These are phyloP conservation scores for Stylophora pistillata DNA, from an alignment of 64 coral and sea anemone genomes.

Conservation along the genomic window DNA sequence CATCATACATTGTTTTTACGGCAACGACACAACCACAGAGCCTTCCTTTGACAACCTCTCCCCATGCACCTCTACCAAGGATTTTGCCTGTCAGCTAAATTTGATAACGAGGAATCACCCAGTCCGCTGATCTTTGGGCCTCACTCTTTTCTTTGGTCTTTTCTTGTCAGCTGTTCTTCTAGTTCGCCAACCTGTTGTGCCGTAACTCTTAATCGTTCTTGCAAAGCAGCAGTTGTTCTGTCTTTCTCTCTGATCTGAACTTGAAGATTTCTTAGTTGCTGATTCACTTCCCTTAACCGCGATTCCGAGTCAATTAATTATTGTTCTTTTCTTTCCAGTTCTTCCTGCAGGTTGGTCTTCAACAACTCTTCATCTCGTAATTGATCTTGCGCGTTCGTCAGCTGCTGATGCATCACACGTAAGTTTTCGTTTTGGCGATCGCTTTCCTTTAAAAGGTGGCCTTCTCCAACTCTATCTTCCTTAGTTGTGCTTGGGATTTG, in stretches of 20 bases:
- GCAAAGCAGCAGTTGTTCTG: background rate
- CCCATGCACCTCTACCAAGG: constrained; percentile 35
- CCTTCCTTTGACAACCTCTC: background rate
- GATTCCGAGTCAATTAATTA: background rate
- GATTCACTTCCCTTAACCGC: background rate
- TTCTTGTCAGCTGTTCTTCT: background rate
- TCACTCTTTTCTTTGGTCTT: background rate
- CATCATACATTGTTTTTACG: constrained; percentile 37
- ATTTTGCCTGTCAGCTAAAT: constrained; percentile 3
- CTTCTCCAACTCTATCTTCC: background rate
- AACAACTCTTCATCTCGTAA: too few species aligned
- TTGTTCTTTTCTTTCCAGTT: background rate
- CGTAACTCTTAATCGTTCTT: background rate
- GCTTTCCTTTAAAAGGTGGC: too few species aligned
- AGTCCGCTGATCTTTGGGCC: background rate
- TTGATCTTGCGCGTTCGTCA: too few species aligned
- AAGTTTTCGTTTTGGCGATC: too few species aligned
- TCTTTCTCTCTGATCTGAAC: background rate
- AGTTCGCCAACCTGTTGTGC: background rate
- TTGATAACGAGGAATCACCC: constrained; percentile 20
- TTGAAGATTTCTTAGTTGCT: background rate
- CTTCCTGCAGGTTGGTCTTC: too few species aligned
- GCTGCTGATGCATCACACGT: too few species aligned
- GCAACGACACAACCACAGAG: constrained; percentile 44
- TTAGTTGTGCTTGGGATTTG: too few species aligned